Evolutionary conservation across 2,113 vertebrate species (phyloP).

Genomic region (Sciurus niger): DNA sequence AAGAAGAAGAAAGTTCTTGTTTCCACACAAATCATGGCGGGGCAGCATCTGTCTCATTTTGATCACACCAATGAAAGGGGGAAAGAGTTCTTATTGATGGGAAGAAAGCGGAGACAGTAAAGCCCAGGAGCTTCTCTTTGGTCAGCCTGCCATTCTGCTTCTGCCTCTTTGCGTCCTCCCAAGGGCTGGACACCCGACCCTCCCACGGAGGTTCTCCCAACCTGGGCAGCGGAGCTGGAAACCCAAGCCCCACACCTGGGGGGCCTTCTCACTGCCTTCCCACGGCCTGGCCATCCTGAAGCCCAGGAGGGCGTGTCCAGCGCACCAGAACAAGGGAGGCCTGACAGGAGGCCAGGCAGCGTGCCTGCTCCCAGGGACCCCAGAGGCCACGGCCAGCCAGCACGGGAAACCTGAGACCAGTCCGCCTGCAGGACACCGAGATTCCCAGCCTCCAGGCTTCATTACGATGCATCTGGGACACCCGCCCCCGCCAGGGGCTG

Average conservation of each 20-base stretch:
- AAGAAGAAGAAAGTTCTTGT: neutral
- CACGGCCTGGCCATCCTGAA: neutral
- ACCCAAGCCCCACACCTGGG: neutral
- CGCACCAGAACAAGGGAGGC: neutral
- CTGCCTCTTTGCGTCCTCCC: neutral
- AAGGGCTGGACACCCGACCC: conserved; percentile 27
- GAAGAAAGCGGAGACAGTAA: neutral
- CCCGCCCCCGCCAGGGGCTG: neutral
- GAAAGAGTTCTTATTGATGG: neutral
- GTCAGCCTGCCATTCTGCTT: conserved; percentile 12
- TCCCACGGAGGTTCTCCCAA: neutral
- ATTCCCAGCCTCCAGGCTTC: neutral
- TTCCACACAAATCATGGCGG: neutral
- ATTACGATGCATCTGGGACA: neutral
- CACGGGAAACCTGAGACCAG: conserved; percentile 56
- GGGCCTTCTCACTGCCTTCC: conserved; percentile 19
- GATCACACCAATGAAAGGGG: conserved; percentile 6
- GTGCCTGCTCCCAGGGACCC: neutral
- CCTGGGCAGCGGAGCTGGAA: conserved; percentile 57
- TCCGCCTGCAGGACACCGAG: neutral
- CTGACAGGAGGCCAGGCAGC: neutral
- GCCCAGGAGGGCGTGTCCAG: neutral
- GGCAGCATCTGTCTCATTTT: neutral
- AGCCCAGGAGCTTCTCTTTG: conserved; percentile 44
- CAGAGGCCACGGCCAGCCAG: neutral